Percentiles rank a stretch among this genome's conserved stretches.
Evolutionary conservation across 2,797 vertebrate genomes (phyloP).

Genomic region (Periophthalmus magnuspinnatus): DNA sequence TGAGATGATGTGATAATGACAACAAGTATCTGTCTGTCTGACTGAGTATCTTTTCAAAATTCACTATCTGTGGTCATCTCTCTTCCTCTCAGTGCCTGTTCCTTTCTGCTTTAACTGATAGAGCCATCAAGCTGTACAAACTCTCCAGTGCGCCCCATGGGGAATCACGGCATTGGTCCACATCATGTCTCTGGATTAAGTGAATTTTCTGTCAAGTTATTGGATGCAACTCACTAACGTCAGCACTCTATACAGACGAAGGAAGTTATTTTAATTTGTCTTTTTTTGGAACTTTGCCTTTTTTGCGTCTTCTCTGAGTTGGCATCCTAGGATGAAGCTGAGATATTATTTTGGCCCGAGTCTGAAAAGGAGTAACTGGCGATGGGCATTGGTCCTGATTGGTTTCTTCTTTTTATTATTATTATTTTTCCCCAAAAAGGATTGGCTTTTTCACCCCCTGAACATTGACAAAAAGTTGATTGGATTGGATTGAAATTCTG

Average conservation of each 20-base stretch:
- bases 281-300: not conserved
- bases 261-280: conserved; percentile 1
- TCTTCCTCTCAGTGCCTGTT: conserved; percentile 37
- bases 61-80: conserved; percentile 58
- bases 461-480: no score
- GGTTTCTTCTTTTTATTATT: no score
- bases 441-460: no score
- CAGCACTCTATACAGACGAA: conserved; percentile 24
- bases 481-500: no score
- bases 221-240: conserved; percentile 18
- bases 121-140: conserved; percentile 36
- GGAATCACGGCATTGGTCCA: conserved; percentile 13
- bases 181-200: conserved; percentile 33
- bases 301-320: not conserved
- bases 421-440: no score
- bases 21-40: conserved; percentile 21
- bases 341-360: no score
- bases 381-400: no score
- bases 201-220: conserved; percentile 28
- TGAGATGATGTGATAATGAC: conserved; percentile 44
- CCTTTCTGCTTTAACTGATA: conserved; percentile 53
- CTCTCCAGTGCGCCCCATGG: conserved; percentile 22
- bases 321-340: no score
- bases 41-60: conserved; percentile 43
- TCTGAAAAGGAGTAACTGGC: no score